These are phyloP conservation scores for Calliphora vicina DNA, from an alignment of 1,140 invertebrate species.

Conservation along the genomic window DNA sequence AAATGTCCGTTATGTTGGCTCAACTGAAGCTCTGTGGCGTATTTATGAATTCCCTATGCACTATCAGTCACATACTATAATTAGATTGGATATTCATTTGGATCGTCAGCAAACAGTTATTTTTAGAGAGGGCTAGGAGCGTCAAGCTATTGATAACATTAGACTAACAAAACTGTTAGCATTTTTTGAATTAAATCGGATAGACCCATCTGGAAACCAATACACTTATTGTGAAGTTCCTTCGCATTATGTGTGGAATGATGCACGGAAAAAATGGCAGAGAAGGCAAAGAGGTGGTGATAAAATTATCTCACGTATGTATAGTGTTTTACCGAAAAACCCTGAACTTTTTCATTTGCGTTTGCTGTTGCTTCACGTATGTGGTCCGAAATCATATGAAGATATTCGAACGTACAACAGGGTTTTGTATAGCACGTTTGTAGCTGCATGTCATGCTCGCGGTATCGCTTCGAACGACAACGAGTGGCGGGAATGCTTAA, in stretches of 20 bases:
- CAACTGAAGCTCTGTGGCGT: conserved; percentile 51
- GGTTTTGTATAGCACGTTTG: background rate
- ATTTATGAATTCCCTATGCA: conserved; percentile 44
- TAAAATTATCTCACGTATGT: background rate
- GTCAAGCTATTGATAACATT: background rate
- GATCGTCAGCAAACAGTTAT: background rate
- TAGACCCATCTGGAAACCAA: background rate
- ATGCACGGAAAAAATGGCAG: background rate
- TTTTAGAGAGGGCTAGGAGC: background rate
- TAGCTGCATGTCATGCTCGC: conserved; percentile 8
- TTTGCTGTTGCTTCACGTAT: background rate
- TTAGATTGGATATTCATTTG: background rate
- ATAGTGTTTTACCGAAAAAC: background rate
- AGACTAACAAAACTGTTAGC: background rate
- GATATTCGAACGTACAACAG: background rate
- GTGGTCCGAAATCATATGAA: background rate
- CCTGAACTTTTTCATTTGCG: background rate
- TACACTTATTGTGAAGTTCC: background rate
- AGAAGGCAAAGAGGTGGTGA: background rate
- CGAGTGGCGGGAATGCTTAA: background rate
- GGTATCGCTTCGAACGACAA: conserved; percentile 1
- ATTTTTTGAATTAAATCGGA: background rate
- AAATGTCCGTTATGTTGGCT: conserved; percentile 48
- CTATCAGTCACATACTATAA: conserved; percentile 3
- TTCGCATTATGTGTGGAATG: background rate